A percentile compares a stretch with the other conserved stretches of the same genome.
Conservation (phyloP, 2,797 vertebrate genomes). For the Melanotaenia boesemani region DNA sequence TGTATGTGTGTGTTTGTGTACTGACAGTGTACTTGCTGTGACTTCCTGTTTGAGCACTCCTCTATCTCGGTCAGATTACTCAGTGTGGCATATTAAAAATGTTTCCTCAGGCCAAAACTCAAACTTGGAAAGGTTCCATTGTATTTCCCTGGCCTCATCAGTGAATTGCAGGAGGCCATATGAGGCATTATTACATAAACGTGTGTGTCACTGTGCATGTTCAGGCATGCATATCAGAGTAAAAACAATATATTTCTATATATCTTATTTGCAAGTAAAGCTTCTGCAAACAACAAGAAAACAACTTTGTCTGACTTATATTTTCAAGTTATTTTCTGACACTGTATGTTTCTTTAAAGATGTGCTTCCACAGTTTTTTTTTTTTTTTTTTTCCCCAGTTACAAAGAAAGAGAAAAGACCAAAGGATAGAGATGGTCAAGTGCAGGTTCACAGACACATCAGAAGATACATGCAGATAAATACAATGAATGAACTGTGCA, state of each 20-base stretch:
- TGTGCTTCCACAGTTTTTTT: neutral
- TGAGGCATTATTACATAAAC: slow-evolving; percentile 40
- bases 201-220: neutral
- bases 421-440: neutral
- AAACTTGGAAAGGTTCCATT: slow-evolving; percentile 53
- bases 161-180: slow-evolving; percentile 43
- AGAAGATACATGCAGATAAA: neutral
- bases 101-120: slow-evolving; percentile 26
- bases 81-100: slow-evolving; percentile 47
- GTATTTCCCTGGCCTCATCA: slow-evolving; percentile 34
- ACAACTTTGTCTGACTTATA: neutral
- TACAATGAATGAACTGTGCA: neutral
- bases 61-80: slow-evolving; percentile 31
- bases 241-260: neutral
- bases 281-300: neutral
- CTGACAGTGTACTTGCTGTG: neutral
- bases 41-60: slow-evolving; percentile 27
- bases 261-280: too few relatives aligned
- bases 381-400: neutral
- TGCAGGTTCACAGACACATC: neutral
- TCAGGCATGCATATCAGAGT: neutral
- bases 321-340: too few relatives aligned
- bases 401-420: neutral
- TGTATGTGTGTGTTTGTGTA: neutral
- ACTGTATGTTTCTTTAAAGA: neutral